Base-by-base conservation (phyloP, 1,140 invertebrate species). In the Aphis gossypii region DNA sequence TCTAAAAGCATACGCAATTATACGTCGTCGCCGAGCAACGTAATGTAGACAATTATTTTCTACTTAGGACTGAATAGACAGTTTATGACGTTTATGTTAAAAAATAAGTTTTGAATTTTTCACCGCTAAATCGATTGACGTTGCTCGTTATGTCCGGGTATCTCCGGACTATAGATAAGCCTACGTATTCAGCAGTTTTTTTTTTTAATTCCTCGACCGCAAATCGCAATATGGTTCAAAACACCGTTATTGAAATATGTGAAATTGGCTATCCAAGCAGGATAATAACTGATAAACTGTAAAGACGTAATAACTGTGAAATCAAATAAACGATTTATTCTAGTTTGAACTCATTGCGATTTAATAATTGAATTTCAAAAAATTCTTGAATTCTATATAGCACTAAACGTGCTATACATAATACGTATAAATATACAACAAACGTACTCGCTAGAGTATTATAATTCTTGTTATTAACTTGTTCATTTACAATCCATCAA, bases 241-340 rank as follows among this genome's bases (percentile, higher is more conserved):
- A 92, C n/a, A 76, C 90, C 56, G 90, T 92, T 92, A 51, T 76
- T 76, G 90, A 38, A 44, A 35, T 46, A 48, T 51, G 68, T n/a
- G 44, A 82, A 92, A 82, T 76, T 35, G n/a, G 30, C 30, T 44
- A 23, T 25, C n/a, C 3, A 23, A 30, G 60, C 41, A 18, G 21
- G 51, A 35, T 21, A 51, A 88, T 68, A 68, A 68, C 60, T 68
- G 30, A 68, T 68, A 68, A 68, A n/a, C 60, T 14, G n/a, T n/a
- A n/a, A 68, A 46, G 20, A 9, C 35, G n/a, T 88, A 88, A 88
- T 88, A 51, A 51, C 87, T 54, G 87, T 54, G 87, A 89, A 89
- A 89, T 89, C 20, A 9, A 20, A 30, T 11, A 54, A 54, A 18
- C n/a, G 7, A 54, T 54, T 54, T 89, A 20, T 89, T 38, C 48